A percentile compares a stretch with the other conserved stretches of the same genome.
Conservation (phyloP, 2,113 vertebrate genomes). For the Prunella fulvescens region DNA sequence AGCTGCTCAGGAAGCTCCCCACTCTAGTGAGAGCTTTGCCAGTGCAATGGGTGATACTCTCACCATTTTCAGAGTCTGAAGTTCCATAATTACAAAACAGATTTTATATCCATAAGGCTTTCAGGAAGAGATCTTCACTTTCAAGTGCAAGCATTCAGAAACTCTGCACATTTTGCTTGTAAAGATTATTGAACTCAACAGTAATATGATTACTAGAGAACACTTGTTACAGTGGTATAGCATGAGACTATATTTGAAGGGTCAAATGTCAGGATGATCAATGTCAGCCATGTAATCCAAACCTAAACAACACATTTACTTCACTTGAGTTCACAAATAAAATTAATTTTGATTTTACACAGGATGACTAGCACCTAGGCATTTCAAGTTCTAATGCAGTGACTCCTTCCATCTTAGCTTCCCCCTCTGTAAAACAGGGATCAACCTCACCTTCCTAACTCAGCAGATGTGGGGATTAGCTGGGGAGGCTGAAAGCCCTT, state of each 20-base stretch:
- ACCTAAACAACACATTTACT: not conserved
- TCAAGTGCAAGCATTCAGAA: not conserved
- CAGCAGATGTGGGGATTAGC: not conserved
- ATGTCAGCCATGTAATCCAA: not conserved
- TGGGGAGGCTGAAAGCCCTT: constrained; percentile 1
- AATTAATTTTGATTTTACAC: not conserved
- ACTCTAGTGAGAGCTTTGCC: not conserved
- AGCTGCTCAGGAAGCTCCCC: not conserved
- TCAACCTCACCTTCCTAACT: not conserved
- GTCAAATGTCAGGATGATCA: not conserved
- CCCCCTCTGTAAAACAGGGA: not conserved
- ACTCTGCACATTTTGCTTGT: not conserved
- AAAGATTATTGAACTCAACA: not conserved
- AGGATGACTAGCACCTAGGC: not conserved
- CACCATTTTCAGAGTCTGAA: not conserved
- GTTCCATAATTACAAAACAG: not conserved
- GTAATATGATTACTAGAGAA: not conserved
- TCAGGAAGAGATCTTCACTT: not conserved
- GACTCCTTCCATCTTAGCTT: not conserved
- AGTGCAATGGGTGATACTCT: not conserved
- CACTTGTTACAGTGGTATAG: not conserved
- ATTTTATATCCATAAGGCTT: not conserved
- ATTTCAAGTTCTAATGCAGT: not conserved
- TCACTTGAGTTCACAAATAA: not conserved
- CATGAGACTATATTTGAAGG: not conserved